A percentile compares a stretch with the other conserved stretches of the same genome.
Evolutionary conservation across 2,797 vertebrate genomes (phyloP).

Genomic region (Harpagifer antarcticus): DNA sequence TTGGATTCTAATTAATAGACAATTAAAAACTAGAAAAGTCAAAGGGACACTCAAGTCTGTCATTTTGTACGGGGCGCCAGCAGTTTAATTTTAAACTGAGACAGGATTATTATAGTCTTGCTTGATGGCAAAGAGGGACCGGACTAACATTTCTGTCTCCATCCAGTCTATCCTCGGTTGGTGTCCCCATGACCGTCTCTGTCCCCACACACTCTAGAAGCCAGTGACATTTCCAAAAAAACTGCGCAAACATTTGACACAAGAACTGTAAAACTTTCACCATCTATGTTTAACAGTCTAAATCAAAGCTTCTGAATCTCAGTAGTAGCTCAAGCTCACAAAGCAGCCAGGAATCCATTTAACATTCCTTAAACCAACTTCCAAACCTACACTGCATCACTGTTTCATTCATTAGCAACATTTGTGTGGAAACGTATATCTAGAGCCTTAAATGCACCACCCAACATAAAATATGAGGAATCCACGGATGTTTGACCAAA

Average conservation of each 20-base stretch:
- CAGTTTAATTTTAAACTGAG: slow-evolving; percentile 55
- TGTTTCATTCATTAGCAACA: slow-evolving; percentile 24
- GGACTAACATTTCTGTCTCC: slow-evolving; percentile 37
- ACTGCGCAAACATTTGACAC: slow-evolving; percentile 17
- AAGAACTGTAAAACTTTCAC: slow-evolving; percentile 7
- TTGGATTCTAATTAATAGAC: background rate
- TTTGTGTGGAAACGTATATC: background rate
- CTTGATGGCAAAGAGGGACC: slow-evolving; percentile 26
- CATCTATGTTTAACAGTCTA: background rate
- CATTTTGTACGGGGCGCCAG: slow-evolving; percentile 18
- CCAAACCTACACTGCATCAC: slow-evolving; percentile 6
- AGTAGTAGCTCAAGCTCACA: background rate
- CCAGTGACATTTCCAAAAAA: slow-evolving; percentile 9
- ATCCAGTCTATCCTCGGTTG: slow-evolving; percentile 46
- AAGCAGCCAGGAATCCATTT: slow-evolving; percentile 12
- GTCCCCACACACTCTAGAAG: slow-evolving; percentile 1
- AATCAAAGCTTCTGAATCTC: slow-evolving; percentile 7
- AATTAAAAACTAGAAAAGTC: background rate
- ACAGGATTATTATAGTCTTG: slow-evolving; percentile 64
- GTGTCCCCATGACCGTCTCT: slow-evolving; percentile 25
- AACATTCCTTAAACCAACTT: slow-evolving; percentile 1
- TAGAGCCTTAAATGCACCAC: background rate
- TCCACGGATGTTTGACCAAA: slow-evolving; percentile 12
- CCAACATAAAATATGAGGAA: slow-evolving; percentile 1
- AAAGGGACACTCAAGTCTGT: slow-evolving; percentile 10